Conservation (phyloP, 2,113 vertebrate genomes). For the Megaptera novaeangliae region DNA sequence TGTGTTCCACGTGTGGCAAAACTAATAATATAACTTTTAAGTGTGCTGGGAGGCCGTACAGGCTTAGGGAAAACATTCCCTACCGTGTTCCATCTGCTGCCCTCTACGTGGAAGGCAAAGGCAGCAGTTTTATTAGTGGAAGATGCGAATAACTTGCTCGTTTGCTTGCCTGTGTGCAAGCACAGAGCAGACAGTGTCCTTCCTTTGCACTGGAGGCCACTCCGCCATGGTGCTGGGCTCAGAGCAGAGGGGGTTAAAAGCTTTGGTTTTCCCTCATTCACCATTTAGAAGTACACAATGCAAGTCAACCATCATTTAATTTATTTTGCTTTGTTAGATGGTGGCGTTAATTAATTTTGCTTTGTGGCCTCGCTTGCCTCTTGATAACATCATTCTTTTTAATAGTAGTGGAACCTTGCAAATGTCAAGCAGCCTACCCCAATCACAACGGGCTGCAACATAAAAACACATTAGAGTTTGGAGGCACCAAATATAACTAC, state of each 20-base stretch:
- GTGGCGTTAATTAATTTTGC: slow-evolving; percentile 57
- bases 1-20: background rate
- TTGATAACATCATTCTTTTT: slow-evolving; percentile 64
- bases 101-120: background rate
- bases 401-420: slow-evolving; percentile 65
- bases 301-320: slow-evolving; percentile 60
- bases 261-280: background rate
- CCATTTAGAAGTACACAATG: slow-evolving; percentile 21
- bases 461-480: slow-evolving; percentile 50
- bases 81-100: slow-evolving; percentile 40
- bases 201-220: background rate
- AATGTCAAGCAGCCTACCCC: slow-evolving; percentile 60
- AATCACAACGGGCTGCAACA: slow-evolving; percentile 28
- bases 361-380: slow-evolving; percentile 49
- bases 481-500: slow-evolving; percentile 65
- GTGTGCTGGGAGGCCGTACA: background rate
- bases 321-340: slow-evolving; percentile 65
- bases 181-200: fast-evolving
- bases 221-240: background rate
- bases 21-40: background rate
- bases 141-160: background rate
- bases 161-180: background rate
- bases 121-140: background rate
- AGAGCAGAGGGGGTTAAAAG: slow-evolving; percentile 56
- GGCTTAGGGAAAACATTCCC: slow-evolving; percentile 2